Evolutionary conservation across 1,140 invertebrate genomes (phyloP).

Genomic region (Achroia grisella): DNA sequence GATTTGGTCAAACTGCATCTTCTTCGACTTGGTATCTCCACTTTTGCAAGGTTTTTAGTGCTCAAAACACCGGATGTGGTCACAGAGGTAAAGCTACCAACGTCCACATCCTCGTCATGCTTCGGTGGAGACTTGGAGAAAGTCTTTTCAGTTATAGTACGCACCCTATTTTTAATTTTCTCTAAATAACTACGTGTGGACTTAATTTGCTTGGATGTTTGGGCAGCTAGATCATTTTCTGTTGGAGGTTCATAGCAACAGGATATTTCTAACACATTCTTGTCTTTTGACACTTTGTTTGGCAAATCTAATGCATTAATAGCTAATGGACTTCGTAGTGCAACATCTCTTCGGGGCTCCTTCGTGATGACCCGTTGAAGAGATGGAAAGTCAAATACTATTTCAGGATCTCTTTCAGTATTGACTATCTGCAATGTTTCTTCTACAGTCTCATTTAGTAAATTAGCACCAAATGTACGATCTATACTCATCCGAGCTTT

Average conservation of each 20-base stretch:
- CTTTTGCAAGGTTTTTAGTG: constrained; percentile 51
- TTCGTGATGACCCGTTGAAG: constrained; percentile 40
- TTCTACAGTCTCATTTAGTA: constrained; percentile 41
- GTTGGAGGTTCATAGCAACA: constrained; percentile 74
- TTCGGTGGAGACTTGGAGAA: constrained; percentile 59
- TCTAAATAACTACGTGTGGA: constrained; percentile 74
- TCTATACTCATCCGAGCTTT: constrained; percentile 91
- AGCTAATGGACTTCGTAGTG: constrained; percentile 32
- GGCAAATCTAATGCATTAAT: constrained; percentile 42
- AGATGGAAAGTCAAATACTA: constrained; percentile 51
- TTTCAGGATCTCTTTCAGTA: constrained; percentile 44
- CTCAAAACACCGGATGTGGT: constrained; percentile 77
- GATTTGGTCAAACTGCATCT: constrained; percentile 76
- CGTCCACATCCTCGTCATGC: constrained; percentile 50
- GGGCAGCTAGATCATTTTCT: constrained; percentile 58
- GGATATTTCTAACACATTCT: constrained; percentile 76
- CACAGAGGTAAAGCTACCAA: constrained; percentile 75
- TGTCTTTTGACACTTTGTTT: constrained; percentile 64
- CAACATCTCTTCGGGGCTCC: constrained; percentile 47
- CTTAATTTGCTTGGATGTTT: constrained; percentile 66
- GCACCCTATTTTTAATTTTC: constrained; percentile 74
- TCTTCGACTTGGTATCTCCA: constrained; percentile 35
- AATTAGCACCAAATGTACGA: constrained; percentile 75
- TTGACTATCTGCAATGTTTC: constrained; percentile 36
- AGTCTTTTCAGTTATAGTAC: constrained; percentile 71